phyloP scores from a whole-genome alignment of 2,888 invertebrate genomes.

The Cataglyphis altisquamis region DNA sequence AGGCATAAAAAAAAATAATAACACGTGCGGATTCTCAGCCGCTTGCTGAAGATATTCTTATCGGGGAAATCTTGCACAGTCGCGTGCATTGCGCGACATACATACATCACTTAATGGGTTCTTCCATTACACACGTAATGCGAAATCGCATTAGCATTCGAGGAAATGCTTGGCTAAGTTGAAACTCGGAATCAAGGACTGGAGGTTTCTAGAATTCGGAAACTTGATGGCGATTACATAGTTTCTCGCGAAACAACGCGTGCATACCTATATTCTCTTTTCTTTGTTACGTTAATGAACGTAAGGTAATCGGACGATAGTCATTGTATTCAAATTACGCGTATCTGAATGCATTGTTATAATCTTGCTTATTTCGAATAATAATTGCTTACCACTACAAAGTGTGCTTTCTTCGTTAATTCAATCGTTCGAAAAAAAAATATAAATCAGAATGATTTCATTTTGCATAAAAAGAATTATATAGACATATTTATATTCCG shows the following conservation, averaged over 20 bases:
- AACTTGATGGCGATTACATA: conserved; percentile 57
- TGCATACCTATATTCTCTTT: conserved; percentile 36
- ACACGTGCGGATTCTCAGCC: not conserved
- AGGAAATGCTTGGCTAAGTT: conserved; percentile 58
- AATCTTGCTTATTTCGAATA: conserved; percentile 19
- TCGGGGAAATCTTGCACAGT: conserved; percentile 1
- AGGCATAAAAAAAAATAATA: not conserved
- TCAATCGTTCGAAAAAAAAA: not conserved
- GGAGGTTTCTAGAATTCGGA: conserved; percentile 51
- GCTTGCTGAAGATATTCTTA: conserved; percentile 20
- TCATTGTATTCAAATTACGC: conserved; percentile 37
- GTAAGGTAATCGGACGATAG: conserved; percentile 39
- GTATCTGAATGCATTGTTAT: not conserved
- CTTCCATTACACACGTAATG: conserved; percentile 66
- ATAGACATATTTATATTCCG: not conserved
- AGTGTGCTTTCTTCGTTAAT: not conserved
- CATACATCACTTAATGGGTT: conserved; percentile 63
- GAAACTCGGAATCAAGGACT: conserved; percentile 60
- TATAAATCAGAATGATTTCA: not conserved
- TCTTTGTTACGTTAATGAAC: conserved; percentile 50
- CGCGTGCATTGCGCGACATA: not conserved
- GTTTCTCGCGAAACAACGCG: conserved; percentile 52
- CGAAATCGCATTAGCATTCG: conserved; percentile 67
- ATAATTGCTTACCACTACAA: conserved; percentile 6
- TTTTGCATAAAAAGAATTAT: not conserved